These are phyloP conservation scores for Erebia aethiops DNA, from an alignment of 2,888 invertebrate genomes.

Conservation along the genomic window DNA sequence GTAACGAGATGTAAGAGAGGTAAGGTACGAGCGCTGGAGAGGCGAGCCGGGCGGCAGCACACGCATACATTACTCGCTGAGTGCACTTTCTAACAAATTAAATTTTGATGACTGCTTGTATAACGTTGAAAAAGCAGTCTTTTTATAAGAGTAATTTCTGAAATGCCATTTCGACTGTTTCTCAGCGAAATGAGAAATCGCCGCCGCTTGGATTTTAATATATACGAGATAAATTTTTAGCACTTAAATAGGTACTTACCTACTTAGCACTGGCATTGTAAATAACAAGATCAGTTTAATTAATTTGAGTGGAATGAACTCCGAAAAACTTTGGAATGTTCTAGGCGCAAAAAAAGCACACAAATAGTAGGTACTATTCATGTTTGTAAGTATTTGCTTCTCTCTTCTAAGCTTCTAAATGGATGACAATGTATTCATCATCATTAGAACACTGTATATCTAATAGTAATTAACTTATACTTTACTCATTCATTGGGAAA, in stretches of 20 bases:
- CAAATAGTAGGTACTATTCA: too few species aligned
- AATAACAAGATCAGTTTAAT: too few species aligned
- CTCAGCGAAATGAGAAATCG: conserved; percentile 39
- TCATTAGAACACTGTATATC: too few species aligned
- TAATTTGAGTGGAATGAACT: too few species aligned
- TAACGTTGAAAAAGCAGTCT: conserved; percentile 59
- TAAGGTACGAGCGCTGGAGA: conserved; percentile 37
- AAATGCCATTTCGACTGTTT: conserved; percentile 49
- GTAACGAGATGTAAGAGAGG: conserved; percentile 43
- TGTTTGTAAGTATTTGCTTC: too few species aligned
- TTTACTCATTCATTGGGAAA: too few species aligned
- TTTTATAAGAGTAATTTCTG: conserved; percentile 59
- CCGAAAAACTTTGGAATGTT: too few species aligned
- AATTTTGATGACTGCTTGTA: conserved; percentile 72
- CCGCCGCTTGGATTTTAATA: conserved; percentile 29
- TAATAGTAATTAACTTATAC: too few species aligned
- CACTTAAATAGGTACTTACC: too few species aligned
- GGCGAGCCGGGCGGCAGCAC: conserved; percentile 46
- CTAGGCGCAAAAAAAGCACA: too few species aligned
- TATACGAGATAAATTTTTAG: conserved; percentile 20
- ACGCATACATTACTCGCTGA: conserved; percentile 69
- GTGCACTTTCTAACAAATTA: conserved; percentile 77
- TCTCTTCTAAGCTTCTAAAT: too few species aligned
- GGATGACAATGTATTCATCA: too few species aligned
- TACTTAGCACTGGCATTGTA: neutral